Conservation (phyloP, 2,113 vertebrate species). For the Anarrhichthys ocellatus region DNA sequence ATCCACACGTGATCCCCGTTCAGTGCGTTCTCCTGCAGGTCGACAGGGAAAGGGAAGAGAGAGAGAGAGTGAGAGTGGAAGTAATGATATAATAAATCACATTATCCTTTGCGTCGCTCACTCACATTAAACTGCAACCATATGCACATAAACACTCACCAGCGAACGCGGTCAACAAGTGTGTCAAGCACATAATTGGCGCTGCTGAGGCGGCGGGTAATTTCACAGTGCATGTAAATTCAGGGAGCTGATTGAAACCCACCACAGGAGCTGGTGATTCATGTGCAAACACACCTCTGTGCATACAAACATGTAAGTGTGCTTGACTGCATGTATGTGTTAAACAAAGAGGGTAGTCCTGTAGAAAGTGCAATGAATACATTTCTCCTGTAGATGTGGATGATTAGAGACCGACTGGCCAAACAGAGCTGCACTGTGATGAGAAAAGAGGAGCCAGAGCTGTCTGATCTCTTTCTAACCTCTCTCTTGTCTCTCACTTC, state of each 20-base stretch:
- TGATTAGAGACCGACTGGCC: background rate
- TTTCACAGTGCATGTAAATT: conserved; percentile 50
- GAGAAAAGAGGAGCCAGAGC: background rate
- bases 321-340: background rate
- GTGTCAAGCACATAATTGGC: conserved; percentile 64
- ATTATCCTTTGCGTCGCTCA: background rate
- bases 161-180: conserved; percentile 28
- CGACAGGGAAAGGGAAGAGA: background rate
- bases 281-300: conserved; percentile 24
- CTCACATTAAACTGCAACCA: conserved; percentile 30
- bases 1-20: conserved; percentile 98
- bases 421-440: background rate
- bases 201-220: conserved; percentile 47
- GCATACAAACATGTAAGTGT: background rate
- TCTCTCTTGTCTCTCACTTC: background rate
- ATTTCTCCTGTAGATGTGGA: background rate
- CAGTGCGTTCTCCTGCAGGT: conserved; percentile 91
- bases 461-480: background rate
- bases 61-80: background rate
- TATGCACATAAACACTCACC: conserved; percentile 21
- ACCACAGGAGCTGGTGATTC: background rate
- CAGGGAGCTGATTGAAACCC: conserved; percentile 43
- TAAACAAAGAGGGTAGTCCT: background rate
- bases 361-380: background rate
- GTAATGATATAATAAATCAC: conserved; percentile 18